Conservation (phyloP, 2,797 vertebrate species). For the Aythya fuligula region DNA sequence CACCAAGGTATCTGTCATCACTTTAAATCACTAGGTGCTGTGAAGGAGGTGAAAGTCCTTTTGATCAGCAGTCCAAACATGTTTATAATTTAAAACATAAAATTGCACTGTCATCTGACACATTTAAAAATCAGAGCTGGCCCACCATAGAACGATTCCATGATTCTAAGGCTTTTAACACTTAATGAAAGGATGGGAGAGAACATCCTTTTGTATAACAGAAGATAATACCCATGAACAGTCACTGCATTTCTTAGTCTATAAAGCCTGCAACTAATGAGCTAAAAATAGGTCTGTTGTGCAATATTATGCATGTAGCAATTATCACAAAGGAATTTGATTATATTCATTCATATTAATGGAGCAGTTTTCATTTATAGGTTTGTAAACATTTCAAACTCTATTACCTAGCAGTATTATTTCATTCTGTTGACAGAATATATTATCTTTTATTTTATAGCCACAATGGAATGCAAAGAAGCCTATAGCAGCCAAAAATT, state of each 20-base stretch:
- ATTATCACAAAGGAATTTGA: conserved; percentile 75
- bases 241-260: conserved; percentile 39
- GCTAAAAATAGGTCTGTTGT: conserved; percentile 69
- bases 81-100: not conserved
- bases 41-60: not conserved
- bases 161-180: not conserved
- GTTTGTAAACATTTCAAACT: conserved; percentile 79
- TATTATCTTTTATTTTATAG: conserved; percentile 69
- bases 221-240: conserved; percentile 48
- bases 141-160: not conserved
- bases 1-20: not conserved
- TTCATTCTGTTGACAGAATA: conserved; percentile 71
- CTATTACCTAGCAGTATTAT: conserved; percentile 71
- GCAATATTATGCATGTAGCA: conserved; percentile 59
- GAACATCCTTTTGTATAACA: conserved; percentile 11
- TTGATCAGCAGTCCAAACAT: not conserved
- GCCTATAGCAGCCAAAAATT: conserved; percentile 12
- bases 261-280: conserved; percentile 60
- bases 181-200: conserved; percentile 37
- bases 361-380: conserved; percentile 70
- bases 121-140: conserved; percentile 2
- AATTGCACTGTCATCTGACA: not conserved
- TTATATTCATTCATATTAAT: conserved; percentile 76
- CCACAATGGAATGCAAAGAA: conserved; percentile 32
- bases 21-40: not conserved